Evolutionary conservation across 2,888 invertebrate species (phyloP).

Genomic region (Exocentrus adspersus): DNA sequence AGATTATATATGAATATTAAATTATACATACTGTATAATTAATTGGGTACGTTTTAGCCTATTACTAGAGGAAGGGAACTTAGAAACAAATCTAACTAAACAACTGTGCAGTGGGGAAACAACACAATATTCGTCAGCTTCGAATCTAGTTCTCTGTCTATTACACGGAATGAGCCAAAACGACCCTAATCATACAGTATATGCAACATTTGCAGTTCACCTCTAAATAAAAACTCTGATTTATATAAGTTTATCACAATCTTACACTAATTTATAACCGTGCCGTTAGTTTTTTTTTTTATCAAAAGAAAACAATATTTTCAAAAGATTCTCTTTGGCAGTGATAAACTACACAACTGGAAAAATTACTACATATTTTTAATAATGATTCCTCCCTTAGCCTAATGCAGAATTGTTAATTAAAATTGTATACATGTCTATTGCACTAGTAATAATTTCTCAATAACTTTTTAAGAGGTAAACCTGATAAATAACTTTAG

Average conservation of each 20-base stretch:
- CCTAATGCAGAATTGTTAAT: conserved; percentile 20
- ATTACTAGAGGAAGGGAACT: too few relatives aligned
- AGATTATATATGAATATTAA: conserved; percentile 50
- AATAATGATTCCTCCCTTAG: conserved; percentile 6
- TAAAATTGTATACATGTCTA: conserved; percentile 21
- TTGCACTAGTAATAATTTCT: conserved; percentile 30
- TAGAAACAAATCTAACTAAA: too few relatives aligned
- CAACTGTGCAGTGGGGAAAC: too few relatives aligned
- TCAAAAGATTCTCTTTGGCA: conserved; percentile 47
- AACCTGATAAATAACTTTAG: conserved; percentile 38
- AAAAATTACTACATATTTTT: conserved; percentile 10
- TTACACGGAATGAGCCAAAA: too few relatives aligned
- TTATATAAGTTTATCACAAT: conserved; percentile 56
- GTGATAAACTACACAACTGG: conserved; percentile 51
- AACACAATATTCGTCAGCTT: too few relatives aligned
- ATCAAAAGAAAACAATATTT: conserved; percentile 33
- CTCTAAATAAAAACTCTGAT: conserved; percentile 46
- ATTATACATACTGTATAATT: too few relatives aligned
- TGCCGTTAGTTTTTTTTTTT: conserved; percentile 36
- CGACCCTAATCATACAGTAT: too few relatives aligned
- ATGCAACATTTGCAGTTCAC: conserved; percentile 48
- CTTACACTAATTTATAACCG: conserved; percentile 31
- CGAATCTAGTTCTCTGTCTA: too few relatives aligned
- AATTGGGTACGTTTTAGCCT: too few relatives aligned
- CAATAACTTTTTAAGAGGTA: conserved; percentile 44